Conservation (phyloP, 1,140 invertebrate genomes). For the Philotrypesis tridentata region DNA sequence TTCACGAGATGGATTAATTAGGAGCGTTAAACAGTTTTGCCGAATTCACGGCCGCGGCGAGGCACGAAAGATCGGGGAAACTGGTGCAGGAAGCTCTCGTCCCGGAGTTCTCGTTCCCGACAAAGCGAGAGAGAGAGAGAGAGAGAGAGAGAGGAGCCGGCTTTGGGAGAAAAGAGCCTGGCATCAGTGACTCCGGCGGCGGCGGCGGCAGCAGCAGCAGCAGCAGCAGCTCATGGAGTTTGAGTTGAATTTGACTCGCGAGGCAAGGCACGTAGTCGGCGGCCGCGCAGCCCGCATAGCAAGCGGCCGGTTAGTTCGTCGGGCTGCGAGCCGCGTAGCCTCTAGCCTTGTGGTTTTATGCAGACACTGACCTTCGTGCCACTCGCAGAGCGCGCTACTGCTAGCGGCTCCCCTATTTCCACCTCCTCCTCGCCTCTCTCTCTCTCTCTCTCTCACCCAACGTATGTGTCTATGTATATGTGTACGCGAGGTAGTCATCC, state of each 20-base stretch:
- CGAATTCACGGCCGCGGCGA: background rate
- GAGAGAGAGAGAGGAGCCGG: too few relatives aligned
- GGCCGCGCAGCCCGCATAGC: conserved; percentile 72
- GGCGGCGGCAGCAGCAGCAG: too few relatives aligned
- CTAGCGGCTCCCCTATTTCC: conserved; percentile 1
- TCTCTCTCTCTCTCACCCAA: conserved; percentile 4
- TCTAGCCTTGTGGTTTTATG: conserved; percentile 71
- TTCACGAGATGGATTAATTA: conserved; percentile 60
- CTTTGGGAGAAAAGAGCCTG: background rate
- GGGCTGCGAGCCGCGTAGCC: conserved; percentile 66
- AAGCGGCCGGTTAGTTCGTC: conserved; percentile 57
- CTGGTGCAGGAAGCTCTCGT: background rate
- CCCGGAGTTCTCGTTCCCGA: background rate
- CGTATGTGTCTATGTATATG: conserved; percentile 45
- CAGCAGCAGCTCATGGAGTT: conserved; percentile 58
- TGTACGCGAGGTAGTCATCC: conserved; percentile 15
- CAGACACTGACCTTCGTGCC: conserved; percentile 74
- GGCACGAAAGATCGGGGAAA: background rate
- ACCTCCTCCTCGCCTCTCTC: conserved; percentile 20
- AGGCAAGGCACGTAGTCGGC: conserved; percentile 72
- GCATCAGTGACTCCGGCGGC: too few relatives aligned
- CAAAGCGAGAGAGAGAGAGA: too few relatives aligned
- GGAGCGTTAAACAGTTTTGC: conserved; percentile 49
- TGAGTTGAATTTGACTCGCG: conserved; percentile 72
- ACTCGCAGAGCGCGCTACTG: conserved; percentile 51